Evolutionary conservation across 2,888 invertebrate genomes (phyloP), one percentile per base, ranked within the genome.

Genomic region (Pristionchus japonicus): DNA sequence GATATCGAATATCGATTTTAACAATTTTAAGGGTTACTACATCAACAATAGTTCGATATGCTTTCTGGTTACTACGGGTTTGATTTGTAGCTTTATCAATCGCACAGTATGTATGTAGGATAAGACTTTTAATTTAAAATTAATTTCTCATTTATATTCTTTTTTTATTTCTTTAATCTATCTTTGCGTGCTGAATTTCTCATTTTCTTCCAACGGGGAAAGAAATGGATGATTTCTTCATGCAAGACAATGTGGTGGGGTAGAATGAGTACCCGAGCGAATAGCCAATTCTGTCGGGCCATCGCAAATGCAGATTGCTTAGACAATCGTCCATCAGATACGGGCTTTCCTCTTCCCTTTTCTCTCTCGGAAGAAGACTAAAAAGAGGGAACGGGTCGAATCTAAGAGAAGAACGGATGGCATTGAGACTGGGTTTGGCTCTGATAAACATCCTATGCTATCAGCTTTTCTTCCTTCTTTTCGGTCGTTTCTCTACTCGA

Each of bases 301-400:
- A 70, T 70, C 70, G 34, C 70, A 37, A 70, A 70, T 70, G 70
- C 70, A 70, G 70, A 70, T 70, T 70, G 37, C 70, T 70, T 70
- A 70, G 70, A 70, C 70, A 37, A 37, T 70, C 70, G 70, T 70
- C 31, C 70, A 37, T 70, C 70, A 70, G 70, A 70, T 70, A 67
- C 67, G 67, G 31, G 31, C 34, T n/a, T 9, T 34, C 23, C 20
- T n/a, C 57, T n/a, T 57, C 57, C n/a, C 7, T 20, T 52, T 47
- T 17, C 34, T 34, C 70, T 70, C 70, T 70, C 17, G 17, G 17
- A 15, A 64, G 64, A 70, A 20, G 70, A 70, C 20, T 23, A 37
- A 20, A 20, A 70, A 37, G 70, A 70, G 70, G 70, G 70, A 70
- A 70, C 70, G 70, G 70, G 31, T 6, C 20, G 70, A 70, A 9